Base-by-base conservation (phyloP, 2,888 invertebrate genomes). In the Nomada fabriciana region DNA sequence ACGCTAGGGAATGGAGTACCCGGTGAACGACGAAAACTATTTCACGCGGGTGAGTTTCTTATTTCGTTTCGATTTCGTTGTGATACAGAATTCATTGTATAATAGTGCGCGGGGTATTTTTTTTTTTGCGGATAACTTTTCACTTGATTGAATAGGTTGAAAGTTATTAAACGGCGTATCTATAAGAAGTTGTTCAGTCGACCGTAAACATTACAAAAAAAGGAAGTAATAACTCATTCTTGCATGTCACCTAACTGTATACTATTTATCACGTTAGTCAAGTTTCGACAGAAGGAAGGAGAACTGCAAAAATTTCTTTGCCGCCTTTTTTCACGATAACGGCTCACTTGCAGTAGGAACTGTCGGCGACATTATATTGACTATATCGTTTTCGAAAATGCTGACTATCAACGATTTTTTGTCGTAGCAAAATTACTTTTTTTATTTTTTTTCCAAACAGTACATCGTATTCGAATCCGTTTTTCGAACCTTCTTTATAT, bases 41-140 rank as follows among this genome's bases (percentile, higher is more conserved):
- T 83, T 82, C 18, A 61, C 82, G 25, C 75, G 83, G 78, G 88
- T 86, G 80, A 86, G 85, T 80, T 69, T 69, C 23, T 11, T 2
- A 61, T 29, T 43, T 4, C 15, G 67, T 65, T 52, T 36, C 25
- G 64, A 15, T 3, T 70, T 52, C 18, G 36, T 63, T n/a, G 13
- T 23, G 36, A 36, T 57, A 20, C 23, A 70, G n/a, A 29, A 63
- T 68, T 57, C 13, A 9, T 25, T 57, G 20, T 7, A 53, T 50
- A 57, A 68, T 23, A 29, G 15, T 23, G 43, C 43, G 1, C 18
- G 23, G 1, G 5, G 5, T 9, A 36, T 13, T 23, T 50, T 23
- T 10, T 76, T 57, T 23, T 10, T 76, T 57, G 7, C 23, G 13
- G 3, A 0, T 15, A 29, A 10, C 60, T 71, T 36, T 52, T 71